phyloP scores from a whole-genome alignment of 1,140 invertebrate species.

The Brachionus rotundiformis region DNA sequence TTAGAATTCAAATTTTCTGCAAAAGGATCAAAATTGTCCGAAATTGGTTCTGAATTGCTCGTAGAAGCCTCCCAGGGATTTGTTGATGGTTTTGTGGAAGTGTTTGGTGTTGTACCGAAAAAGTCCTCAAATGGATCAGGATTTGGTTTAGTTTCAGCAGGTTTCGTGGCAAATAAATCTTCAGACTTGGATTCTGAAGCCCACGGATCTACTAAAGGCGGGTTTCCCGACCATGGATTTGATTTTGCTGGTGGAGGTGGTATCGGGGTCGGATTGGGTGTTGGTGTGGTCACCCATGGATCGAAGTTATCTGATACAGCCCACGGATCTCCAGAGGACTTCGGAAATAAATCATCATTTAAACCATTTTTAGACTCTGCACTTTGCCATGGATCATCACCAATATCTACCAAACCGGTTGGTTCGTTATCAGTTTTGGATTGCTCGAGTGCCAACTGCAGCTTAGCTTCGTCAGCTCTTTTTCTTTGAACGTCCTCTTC shows the following conservation, averaged over 20 bases:
- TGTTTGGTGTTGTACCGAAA: neutral
- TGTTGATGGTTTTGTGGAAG: neutral
- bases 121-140: slow-evolving; percentile 19
- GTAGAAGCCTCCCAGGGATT: neutral
- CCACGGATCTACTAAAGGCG: neutral
- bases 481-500: slow-evolving; percentile 44
- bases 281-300: slow-evolving; percentile 15
- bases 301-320: neutral
- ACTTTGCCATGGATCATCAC: slow-evolving; percentile 28
- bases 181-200: neutral
- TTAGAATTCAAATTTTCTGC: neutral
- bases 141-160: neutral
- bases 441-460: slow-evolving; percentile 44
- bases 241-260: neutral
- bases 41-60: neutral
- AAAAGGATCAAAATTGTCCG: slow-evolving; percentile 30
- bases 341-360: slow-evolving; percentile 1
- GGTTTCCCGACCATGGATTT: neutral
- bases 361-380: neutral
- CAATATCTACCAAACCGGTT: neutral
- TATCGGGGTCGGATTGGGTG: neutral
- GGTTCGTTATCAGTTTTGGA: slow-evolving; percentile 17
- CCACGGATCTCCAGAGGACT: neutral
- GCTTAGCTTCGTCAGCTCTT: slow-evolving; percentile 22
- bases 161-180: neutral